Base-by-base conservation (phyloP, 2,113 vertebrate species). In the Heptranchias perlo region DNA sequence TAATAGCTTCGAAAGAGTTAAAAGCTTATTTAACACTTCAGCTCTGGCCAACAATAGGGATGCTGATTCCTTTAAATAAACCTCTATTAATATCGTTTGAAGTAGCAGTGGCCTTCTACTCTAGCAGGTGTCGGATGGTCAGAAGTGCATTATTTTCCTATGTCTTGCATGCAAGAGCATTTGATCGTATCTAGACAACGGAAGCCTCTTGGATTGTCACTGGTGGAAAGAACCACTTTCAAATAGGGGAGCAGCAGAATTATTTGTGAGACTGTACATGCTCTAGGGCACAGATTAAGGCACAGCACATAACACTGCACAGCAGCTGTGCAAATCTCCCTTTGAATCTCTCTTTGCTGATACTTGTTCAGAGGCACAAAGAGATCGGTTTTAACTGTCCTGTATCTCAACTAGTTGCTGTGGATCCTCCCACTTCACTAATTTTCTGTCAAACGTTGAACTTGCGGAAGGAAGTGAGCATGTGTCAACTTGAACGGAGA, bases 401-500 rank as follows among this genome's bases (percentile, higher is more conserved):
- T 6, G 14, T 44, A 82, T 82, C 76, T n/a, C 39, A 14, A 16
- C 39, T 2, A 39, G n/a, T 44, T 13, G 18, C 89, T n/a, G 89
- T 89, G 86, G 86, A 31, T 58, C 49, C 89, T n/a, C 54, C 89
- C 89, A n/a, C 52, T 16, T n/a, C 54, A 91, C 52, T 91, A 3
- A n/a, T 13, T n/a, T n/a, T 58, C 89, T 92, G 89, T 92, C 86
- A 92, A 92, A n/a, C 31, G 54, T 92, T 61, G 84, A 52, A 87
- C 84, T 87, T 87, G 89, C 54, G 89, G 89, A 92, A 92, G 89
- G 89, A 92, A 92, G 89, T 92, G 89, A 61, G 89, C 89, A n/a
- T 92, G 54, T 61, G 89, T 92, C 54, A 92, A 91, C 54, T 91
- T 6, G 87, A 91, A 58, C 31, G 35, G 52, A 61, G 87, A n/a